These are phyloP conservation scores for Zygogramma bicolorata DNA, from an alignment of 2,888 invertebrate genomes.

Conservation along the genomic window DNA sequence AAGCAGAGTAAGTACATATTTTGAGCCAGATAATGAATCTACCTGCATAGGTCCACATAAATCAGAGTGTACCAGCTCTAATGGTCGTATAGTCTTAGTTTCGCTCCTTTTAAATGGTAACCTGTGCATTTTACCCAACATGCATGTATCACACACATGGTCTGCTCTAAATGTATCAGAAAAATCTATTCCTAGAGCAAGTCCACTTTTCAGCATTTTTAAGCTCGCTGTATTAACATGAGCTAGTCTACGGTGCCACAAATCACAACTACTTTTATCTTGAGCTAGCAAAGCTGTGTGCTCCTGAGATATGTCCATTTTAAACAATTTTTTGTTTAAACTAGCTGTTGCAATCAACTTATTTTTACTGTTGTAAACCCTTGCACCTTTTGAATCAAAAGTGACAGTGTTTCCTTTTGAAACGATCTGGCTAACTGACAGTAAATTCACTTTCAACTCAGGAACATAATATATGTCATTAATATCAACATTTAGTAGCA, in stretches of 20 bases:
- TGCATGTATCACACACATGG: too few relatives aligned
- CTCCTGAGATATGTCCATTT: not conserved
- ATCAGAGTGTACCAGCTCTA: too few relatives aligned
- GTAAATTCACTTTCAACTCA: slow-evolving; percentile 6
- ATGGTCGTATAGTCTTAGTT: not conserved
- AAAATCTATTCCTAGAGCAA: too few relatives aligned
- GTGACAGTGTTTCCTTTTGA: not conserved
- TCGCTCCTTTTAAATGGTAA: slow-evolving; percentile 10
- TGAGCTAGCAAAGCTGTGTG: not conserved
- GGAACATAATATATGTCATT: slow-evolving; percentile 3
- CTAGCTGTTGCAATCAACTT: slow-evolving; percentile 3
- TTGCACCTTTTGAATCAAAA: not conserved
- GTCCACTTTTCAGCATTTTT: not conserved
- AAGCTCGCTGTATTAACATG: not conserved
- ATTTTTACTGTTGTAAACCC: not conserved
- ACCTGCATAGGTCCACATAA: too few relatives aligned
- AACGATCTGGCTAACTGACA: slow-evolving; percentile 17
- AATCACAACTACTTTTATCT: not conserved
- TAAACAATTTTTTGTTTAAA: not conserved
- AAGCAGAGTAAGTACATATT: not conserved
- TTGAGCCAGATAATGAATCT: slow-evolving; percentile 3
- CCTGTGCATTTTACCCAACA: slow-evolving; percentile 12
- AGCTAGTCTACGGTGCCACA: not conserved
- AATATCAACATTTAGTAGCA: slow-evolving; percentile 6
- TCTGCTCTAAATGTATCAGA: too few relatives aligned